A percentile compares a stretch with the other conserved stretches of the same genome.
These are phyloP conservation scores for Neoniphon sammara DNA, from an alignment of 2,797 vertebrate species.

Conservation along the genomic window DNA sequence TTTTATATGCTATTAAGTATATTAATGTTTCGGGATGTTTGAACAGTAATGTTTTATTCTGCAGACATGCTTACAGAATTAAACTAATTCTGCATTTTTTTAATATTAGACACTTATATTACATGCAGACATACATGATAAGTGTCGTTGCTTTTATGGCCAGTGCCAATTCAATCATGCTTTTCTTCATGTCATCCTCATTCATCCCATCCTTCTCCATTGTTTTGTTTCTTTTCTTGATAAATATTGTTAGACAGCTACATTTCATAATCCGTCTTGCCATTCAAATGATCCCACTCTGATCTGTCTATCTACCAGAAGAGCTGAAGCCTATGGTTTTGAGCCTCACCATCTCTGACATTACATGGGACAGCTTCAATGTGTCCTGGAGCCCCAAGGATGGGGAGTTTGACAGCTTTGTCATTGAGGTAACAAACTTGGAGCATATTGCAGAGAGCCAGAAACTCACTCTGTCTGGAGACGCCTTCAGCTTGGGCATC, in stretches of 20 bases:
- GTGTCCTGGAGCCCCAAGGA: conserved; percentile 87
- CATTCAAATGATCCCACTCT: conserved; percentile 67
- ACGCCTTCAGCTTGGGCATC: conserved; percentile 80
- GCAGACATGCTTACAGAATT: neutral
- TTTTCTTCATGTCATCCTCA: conserved; percentile 11
- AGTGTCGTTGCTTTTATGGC: neutral
- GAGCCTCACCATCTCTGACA: conserved; percentile 82
- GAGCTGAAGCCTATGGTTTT: conserved; percentile 84
- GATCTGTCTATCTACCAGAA: conserved; percentile 88
- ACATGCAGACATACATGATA: neutral
- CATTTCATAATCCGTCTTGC: conserved; percentile 35
- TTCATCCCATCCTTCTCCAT: conserved; percentile 11
- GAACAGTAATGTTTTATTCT: conserved; percentile 1
- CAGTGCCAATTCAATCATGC: neutral
- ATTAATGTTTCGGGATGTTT: conserved; percentile 19
- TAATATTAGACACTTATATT: neutral
- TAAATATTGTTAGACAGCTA: conserved; percentile 10
- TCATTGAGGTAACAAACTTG: conserved; percentile 91
- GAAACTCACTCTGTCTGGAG: conserved; percentile 87
- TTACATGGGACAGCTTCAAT: conserved; percentile 89
- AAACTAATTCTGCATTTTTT: too few species aligned
- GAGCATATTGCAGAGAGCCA: conserved; percentile 78
- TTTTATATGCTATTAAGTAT: neutral
- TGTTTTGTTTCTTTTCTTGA: conserved; percentile 1
- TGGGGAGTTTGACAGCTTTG: conserved; percentile 89